Percentiles rank a stretch among this genome's conserved stretches.
phyloP scores from a whole-genome alignment of 2,113 vertebrate genomes.

The Sander lucioperca region DNA sequence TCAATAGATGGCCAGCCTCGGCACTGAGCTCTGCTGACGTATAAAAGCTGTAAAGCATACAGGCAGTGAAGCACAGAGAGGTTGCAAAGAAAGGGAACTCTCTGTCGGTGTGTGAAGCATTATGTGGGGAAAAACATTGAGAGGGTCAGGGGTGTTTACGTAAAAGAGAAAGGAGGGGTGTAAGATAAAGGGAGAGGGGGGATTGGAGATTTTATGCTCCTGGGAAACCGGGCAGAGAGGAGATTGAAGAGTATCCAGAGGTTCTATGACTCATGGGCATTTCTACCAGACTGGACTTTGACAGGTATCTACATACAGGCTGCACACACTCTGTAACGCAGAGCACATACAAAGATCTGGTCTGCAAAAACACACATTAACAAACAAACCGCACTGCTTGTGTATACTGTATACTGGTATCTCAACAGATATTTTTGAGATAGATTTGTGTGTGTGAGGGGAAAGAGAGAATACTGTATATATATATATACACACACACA shows the following conservation, averaged over 20 bases:
- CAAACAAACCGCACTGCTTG: constrained; percentile 9
- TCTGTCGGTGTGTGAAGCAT: constrained; percentile 23
- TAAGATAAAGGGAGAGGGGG: constrained; percentile 11
- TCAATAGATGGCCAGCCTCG: constrained; percentile 58
- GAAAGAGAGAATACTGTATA: no score
- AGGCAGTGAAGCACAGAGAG: constrained; percentile 13
- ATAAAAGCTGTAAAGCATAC: constrained; percentile 33
- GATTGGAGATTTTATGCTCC: constrained; percentile 11
- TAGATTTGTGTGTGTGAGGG: no score
- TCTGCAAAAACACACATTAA: constrained; percentile 16
- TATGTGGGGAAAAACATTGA: constrained; percentile 16
- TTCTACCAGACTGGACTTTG: constrained; percentile 36
- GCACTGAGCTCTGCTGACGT: constrained; percentile 48
- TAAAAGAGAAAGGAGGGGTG: constrained; percentile 16
- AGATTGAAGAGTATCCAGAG: constrained; percentile 48
- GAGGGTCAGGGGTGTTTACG: constrained; percentile 47
- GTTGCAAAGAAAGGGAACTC: constrained; percentile 19
- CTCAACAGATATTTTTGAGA: neutral
- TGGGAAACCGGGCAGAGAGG: constrained; percentile 26
- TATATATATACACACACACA: no score
- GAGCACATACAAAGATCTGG: constrained; percentile 35
- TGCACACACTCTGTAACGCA: neutral
- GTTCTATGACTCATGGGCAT: constrained; percentile 48
- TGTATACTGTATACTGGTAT: neutral
- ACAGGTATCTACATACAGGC: constrained; percentile 40